These are phyloP conservation scores for Thryonomys swinderianus DNA, from an alignment of 2,113 vertebrate species.

Conservation along the genomic window DNA sequence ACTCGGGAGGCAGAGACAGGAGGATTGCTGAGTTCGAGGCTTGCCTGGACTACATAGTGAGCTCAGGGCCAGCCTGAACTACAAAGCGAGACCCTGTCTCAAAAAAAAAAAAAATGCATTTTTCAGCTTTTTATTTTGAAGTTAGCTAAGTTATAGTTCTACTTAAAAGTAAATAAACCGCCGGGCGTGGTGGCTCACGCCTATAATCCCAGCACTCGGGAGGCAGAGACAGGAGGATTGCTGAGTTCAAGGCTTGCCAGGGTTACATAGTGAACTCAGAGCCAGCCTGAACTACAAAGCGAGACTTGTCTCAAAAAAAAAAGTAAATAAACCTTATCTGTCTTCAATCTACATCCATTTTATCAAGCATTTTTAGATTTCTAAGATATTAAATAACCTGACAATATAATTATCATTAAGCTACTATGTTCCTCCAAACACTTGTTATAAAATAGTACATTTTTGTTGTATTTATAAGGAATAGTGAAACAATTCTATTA, in stretches of 20 bases:
- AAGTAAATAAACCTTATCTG: not conserved
- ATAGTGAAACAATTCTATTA: constrained; percentile 47
- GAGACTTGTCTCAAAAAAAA: too few species aligned
- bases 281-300: too few species aligned
- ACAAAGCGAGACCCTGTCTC: too few species aligned
- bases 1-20: too few species aligned
- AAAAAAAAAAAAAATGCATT: not conserved
- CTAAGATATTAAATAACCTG: constrained; percentile 26
- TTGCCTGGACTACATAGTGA: too few species aligned
- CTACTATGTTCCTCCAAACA: constrained; percentile 15
- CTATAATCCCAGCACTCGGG: too few species aligned
- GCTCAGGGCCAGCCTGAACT: too few species aligned
- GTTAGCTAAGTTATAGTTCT: constrained; percentile 60
- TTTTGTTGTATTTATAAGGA: constrained; percentile 52
- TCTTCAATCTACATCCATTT: not conserved
- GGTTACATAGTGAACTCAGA: too few species aligned
- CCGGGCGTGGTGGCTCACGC: too few species aligned
- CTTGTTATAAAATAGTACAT: constrained; percentile 27
- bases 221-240: too few species aligned
- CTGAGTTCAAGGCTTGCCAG: too few species aligned
- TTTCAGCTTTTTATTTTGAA: constrained; percentile 41
- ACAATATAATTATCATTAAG: constrained; percentile 9
- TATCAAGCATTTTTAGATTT: constrained; percentile 22
- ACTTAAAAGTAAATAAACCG: not conserved
- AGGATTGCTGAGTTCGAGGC: too few species aligned